phyloP scores from a whole-genome alignment of 2,888 invertebrate genomes.

The Lasioglossum morio region DNA sequence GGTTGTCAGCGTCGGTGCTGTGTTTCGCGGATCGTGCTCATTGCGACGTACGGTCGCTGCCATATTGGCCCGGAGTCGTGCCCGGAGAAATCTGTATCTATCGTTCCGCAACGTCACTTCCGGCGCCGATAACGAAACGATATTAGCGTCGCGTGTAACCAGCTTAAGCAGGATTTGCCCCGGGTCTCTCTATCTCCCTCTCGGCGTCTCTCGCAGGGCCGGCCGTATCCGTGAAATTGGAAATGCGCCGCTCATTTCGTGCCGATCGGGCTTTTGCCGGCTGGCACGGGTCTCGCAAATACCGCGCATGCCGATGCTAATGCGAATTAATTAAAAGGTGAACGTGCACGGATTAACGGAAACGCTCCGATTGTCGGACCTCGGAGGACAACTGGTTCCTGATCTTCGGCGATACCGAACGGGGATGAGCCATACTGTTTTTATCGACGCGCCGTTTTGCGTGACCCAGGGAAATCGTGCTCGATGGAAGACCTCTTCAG shows the following conservation, averaged over 20 bases:
- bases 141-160: conserved; percentile 41
- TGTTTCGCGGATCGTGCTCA: neutral
- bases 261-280: conserved; percentile 20
- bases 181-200: neutral
- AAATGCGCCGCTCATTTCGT: conserved; percentile 32
- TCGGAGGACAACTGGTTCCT: neutral
- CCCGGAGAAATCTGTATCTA: conserved; percentile 47
- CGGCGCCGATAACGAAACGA: conserved; percentile 49
- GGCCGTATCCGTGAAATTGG: conserved; percentile 40
- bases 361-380: neutral
- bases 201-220: neutral
- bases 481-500: too few species aligned
- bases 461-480: neutral
- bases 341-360: conserved; percentile 36
- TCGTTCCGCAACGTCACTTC: conserved; percentile 36
- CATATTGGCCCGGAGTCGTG: conserved; percentile 41
- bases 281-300: conserved; percentile 38
- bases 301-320: conserved; percentile 12
- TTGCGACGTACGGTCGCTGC: conserved; percentile 19
- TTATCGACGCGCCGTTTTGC: neutral
- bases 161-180: conserved; percentile 54
- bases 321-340: conserved; percentile 53
- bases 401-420: neutral
- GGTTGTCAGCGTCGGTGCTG: neutral
- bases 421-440: neutral